A percentile compares a stretch with the other conserved stretches of the same genome.
phyloP scores from a whole-genome alignment of 2,888 invertebrate species.

The Fabriciana adippe region DNA sequence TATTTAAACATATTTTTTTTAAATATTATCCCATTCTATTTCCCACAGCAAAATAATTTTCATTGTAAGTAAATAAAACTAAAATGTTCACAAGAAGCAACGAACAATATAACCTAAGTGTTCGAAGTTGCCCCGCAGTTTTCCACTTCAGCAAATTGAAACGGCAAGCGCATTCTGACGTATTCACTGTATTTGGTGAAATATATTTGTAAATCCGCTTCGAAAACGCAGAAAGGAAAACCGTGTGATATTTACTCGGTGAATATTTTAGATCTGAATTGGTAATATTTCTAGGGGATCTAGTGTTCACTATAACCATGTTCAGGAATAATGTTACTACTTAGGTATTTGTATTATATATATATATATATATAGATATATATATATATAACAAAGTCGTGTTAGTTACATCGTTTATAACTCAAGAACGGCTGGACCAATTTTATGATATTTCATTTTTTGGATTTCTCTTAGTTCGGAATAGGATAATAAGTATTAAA shows the following conservation, averaged over 20 bases:
- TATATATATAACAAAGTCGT: no score
- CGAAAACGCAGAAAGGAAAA: conserved; percentile 21
- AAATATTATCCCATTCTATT: not conserved
- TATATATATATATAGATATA: no score
- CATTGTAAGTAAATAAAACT: conserved; percentile 12
- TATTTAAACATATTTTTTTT: no score
- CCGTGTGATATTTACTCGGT: conserved; percentile 8
- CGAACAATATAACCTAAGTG: conserved; percentile 37
- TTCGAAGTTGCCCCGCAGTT: conserved; percentile 37
- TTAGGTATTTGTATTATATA: not conserved
- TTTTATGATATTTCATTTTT: no score
- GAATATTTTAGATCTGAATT: conserved; percentile 10
- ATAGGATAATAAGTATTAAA: no score
- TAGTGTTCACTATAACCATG: not conserved
- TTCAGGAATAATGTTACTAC: not conserved
- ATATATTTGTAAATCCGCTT: conserved; percentile 32
- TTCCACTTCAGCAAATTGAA: conserved; percentile 42
- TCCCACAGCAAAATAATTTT: conserved; percentile 11
- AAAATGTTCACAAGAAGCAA: conserved; percentile 22
- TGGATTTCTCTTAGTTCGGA: no score
- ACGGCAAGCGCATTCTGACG: conserved; percentile 40
- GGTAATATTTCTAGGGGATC: not conserved
- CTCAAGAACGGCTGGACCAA: no score
- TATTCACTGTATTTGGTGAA: conserved; percentile 37
- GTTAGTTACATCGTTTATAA: no score